These are phyloP conservation scores for Sinocyclocheilus anophthalmus DNA, from an alignment of 2,113 vertebrate species.

Conservation along the genomic window DNA sequence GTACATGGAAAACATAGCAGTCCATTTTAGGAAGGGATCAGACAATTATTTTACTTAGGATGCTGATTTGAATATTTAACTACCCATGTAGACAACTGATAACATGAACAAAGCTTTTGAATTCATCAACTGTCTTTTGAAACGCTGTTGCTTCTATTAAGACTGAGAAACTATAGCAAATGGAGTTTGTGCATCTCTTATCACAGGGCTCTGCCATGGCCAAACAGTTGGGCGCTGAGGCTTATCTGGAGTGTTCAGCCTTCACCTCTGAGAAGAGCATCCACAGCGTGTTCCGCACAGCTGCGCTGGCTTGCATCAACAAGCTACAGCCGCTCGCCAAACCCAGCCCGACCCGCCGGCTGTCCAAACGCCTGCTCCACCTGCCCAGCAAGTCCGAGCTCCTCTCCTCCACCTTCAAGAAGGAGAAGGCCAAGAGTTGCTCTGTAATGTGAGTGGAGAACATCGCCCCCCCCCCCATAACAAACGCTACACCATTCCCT, in stretches of 20 bases:
- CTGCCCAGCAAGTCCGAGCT: conserved; percentile 92
- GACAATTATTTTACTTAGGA: no score
- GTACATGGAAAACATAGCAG: no score
- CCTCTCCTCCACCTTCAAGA: conserved; percentile 91
- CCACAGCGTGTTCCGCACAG: conserved; percentile 91
- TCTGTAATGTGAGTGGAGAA: conserved; percentile 88
- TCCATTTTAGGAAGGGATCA: no score
- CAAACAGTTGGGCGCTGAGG: conserved; percentile 89
- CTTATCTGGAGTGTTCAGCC: conserved; percentile 92
- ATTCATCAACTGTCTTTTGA: neutral
- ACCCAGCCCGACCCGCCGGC: conserved; percentile 83
- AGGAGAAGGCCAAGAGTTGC: conserved; percentile 95
- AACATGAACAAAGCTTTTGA: neutral
- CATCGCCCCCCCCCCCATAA: neutral
- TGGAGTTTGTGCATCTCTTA: neutral
- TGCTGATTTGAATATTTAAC: no score
- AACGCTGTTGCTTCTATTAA: neutral
- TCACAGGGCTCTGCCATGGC: conserved; percentile 87
- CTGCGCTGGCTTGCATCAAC: conserved; percentile 86
- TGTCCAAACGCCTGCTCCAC: conserved; percentile 93
- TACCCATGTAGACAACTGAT: no score
- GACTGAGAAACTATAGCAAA: neutral
- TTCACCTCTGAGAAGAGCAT: conserved; percentile 75
- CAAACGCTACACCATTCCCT: conserved; percentile 61
- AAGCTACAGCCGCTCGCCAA: conserved; percentile 78